Conservation (phyloP, 2,888 invertebrate genomes). For the Campoplex capitator region DNA sequence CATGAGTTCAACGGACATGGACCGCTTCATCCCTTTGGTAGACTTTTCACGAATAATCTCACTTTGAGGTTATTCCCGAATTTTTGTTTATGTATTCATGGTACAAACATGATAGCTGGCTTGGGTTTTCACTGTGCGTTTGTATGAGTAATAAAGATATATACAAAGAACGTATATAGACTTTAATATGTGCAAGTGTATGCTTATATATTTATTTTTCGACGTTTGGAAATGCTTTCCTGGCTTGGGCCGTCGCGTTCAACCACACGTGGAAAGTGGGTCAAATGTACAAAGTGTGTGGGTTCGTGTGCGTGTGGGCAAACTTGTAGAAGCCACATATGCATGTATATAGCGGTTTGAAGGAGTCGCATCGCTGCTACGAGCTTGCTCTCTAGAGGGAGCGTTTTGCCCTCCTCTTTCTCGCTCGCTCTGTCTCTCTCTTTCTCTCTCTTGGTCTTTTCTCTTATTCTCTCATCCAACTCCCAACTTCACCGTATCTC, state of each 20-base stretch:
- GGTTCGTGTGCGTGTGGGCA: slow-evolving; percentile 15
- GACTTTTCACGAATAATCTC: slow-evolving; percentile 23
- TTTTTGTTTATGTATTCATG: slow-evolving; percentile 19
- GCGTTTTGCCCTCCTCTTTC: slow-evolving; percentile 32
- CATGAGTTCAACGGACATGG: slow-evolving; percentile 12
- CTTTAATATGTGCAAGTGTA: not conserved
- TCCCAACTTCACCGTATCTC: slow-evolving; percentile 31
- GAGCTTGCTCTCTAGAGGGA: slow-evolving; percentile 66
- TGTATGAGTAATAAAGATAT: not conserved
- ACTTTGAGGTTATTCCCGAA: slow-evolving; percentile 16
- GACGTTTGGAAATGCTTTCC: slow-evolving; percentile 47
- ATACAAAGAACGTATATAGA: not conserved
- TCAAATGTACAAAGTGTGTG: slow-evolving; percentile 57
- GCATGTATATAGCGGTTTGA: slow-evolving; percentile 11
- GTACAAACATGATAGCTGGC: not conserved
- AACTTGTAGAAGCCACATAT: slow-evolving; percentile 16
- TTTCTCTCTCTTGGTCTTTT: slow-evolving; percentile 51
- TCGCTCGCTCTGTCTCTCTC: slow-evolving; percentile 45
- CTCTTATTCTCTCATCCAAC: slow-evolving; percentile 24
- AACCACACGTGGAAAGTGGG: slow-evolving; percentile 64
- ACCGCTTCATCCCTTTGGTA: slow-evolving; percentile 2
- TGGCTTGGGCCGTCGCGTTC: slow-evolving; percentile 51
- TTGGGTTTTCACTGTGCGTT: not conserved
- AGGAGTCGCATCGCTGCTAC: slow-evolving; percentile 38
- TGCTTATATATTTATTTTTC: not conserved